These are phyloP conservation scores for Melanostoma scalare DNA, from an alignment of 2,888 invertebrate species.

Conservation along the genomic window DNA sequence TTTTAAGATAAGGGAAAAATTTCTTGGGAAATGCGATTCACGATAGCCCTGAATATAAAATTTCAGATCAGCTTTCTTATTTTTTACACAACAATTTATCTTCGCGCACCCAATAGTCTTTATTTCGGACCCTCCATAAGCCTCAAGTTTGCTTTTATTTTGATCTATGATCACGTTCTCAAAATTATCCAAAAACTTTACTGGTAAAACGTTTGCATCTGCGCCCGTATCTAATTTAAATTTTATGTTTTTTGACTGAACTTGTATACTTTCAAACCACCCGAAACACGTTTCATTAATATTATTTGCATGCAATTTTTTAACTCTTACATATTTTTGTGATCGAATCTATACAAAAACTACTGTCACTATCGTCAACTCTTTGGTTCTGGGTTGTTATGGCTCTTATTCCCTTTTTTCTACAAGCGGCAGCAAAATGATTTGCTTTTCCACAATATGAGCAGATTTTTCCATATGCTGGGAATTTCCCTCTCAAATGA, in stretches of 20 bases:
- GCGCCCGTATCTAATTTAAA: constrained; percentile 18
- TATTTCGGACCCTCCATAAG: constrained; percentile 10
- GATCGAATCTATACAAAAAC: too few relatives aligned
- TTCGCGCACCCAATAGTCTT: not conserved
- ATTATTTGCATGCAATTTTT: not conserved
- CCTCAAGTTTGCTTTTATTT: not conserved
- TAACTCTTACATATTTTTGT: not conserved
- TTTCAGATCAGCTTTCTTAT: not conserved
- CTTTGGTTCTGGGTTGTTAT: too few relatives aligned
- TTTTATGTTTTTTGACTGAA: constrained; percentile 21
- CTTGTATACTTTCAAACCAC: constrained; percentile 25
- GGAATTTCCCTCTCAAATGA: too few relatives aligned
- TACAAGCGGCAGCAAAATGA: too few relatives aligned
- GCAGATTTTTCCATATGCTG: too few relatives aligned
- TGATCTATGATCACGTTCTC: not conserved
- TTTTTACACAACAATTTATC: not conserved
- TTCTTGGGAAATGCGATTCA: too few relatives aligned
- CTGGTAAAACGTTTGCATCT: constrained; percentile 15
- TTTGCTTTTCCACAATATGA: too few relatives aligned
- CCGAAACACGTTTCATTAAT: not conserved
- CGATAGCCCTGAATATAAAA: too few relatives aligned
- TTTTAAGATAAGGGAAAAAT: too few relatives aligned
- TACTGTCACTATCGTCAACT: too few relatives aligned
- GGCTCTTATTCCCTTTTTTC: too few relatives aligned
- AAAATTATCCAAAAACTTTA: constrained; percentile 5